Percentiles rank a stretch among this genome's conserved stretches.
These are phyloP conservation scores for Norana najaformis DNA, from an alignment of 2,888 invertebrate genomes.

Conservation along the genomic window DNA sequence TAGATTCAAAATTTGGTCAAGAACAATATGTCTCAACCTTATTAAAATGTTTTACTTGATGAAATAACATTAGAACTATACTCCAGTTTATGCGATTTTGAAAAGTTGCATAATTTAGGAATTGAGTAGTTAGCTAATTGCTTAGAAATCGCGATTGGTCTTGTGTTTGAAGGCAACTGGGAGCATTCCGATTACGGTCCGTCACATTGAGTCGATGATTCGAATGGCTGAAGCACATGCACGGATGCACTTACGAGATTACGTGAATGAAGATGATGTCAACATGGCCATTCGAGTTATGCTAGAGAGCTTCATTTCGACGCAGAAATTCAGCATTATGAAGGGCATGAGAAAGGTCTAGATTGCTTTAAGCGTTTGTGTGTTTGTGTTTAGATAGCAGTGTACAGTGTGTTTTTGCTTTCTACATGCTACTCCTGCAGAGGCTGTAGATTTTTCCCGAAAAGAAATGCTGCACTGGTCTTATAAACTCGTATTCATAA, in stretches of 20 bases:
- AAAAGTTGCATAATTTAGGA: not conserved
- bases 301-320: constrained; percentile 96
- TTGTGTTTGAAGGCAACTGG: constrained; percentile 75
- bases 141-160: not conserved
- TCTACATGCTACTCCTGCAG: too few species aligned
- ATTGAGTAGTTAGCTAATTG: not conserved
- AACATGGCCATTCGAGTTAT: constrained; percentile 95
- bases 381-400: too few species aligned
- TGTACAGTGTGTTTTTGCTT: too few species aligned
- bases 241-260: constrained; percentile 87
- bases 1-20: not conserved
- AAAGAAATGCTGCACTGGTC: too few species aligned
- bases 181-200: constrained; percentile 94
- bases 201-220: constrained; percentile 97
- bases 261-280: constrained; percentile 84
- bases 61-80: not conserved
- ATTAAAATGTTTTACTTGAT: not conserved
- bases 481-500: too few species aligned
- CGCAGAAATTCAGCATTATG: constrained; percentile 98
- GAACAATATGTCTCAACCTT: not conserved
- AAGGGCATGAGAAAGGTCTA: constrained; percentile 85
- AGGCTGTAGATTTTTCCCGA: too few species aligned
- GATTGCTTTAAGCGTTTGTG: not conserved
- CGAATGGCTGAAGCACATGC: constrained; percentile 97
- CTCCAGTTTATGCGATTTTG: not conserved